Evolutionary conservation across 2,113 vertebrate genomes (phyloP).

Genomic region (Syngnathoides biaculeatus): DNA sequence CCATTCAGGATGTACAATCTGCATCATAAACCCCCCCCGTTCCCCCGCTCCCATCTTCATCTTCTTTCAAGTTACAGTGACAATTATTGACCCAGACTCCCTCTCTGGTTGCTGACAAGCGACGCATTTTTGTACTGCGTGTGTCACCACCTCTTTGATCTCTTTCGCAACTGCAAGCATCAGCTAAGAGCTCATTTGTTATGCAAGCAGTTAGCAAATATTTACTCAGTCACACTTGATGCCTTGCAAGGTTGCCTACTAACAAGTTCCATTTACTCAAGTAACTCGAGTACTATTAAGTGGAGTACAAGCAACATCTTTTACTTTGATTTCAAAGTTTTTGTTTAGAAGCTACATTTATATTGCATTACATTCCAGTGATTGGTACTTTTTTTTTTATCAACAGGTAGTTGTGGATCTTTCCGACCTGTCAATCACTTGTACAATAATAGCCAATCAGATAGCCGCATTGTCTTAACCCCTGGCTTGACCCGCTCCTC

Average conservation of each 20-base stretch:
- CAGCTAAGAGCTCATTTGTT: conserved; percentile 31
- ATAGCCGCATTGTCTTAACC: too few species aligned
- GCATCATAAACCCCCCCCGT: not conserved
- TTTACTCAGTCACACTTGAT: conserved; percentile 26
- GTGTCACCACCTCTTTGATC: conserved; percentile 40
- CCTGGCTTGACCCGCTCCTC: too few species aligned
- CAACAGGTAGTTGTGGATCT: too few species aligned
- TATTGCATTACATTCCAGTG: too few species aligned
- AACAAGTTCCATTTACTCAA: not conserved
- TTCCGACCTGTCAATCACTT: too few species aligned
- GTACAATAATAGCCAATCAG: too few species aligned
- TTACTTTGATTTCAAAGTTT: too few species aligned
- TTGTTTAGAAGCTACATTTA: too few species aligned
- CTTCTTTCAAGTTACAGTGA: conserved; percentile 18
- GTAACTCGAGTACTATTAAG: too few species aligned
- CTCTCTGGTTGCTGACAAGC: conserved; percentile 24
- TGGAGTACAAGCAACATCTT: too few species aligned
- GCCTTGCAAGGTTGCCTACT: not conserved
- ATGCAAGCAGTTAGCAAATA: conserved; percentile 17
- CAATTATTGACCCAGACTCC: conserved; percentile 23
- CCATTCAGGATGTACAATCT: not conserved
- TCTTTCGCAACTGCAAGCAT: conserved; percentile 10
- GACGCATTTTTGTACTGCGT: conserved; percentile 8
- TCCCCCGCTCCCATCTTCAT: too few species aligned
- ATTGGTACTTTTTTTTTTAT: too few species aligned